Evolutionary conservation across 2,888 invertebrate species (phyloP), one percentile per base, ranked within the genome.

Genomic region (Galerucella pusilla): DNA sequence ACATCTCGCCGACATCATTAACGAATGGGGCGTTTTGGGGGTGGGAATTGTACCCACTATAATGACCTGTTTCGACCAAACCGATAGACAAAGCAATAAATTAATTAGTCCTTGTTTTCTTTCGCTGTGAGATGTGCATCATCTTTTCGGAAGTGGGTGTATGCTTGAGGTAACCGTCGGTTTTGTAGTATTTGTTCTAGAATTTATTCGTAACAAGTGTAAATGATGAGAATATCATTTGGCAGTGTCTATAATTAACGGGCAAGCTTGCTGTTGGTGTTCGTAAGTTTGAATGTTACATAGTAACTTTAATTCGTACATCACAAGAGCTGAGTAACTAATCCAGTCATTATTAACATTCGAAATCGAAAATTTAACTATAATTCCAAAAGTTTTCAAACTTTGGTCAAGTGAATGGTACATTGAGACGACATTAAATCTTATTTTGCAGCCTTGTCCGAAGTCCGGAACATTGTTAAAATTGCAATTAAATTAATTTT

Each of bases 31-130:
- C 77, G 76, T 75, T 78, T 71, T 42, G 75, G 79, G 79, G 79
- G 74, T 75, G 75, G 77, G 45, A 46, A 42, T 60, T n/a, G 9
- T 42, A 65, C 52, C 42, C 59, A 73, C 77, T 73, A 76, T 79
- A 80, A 80, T 81, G 78, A 80, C 79, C 68, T 67, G 71, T 76
- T 76, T 73, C 67, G 75, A 61, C 77, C 77, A 73, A 76, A 76
- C 78, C 81, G 80, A 75, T 80, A 79, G 80, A 79, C 79, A 77
- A 76, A 75, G 79, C 80, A 79, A 81, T 81, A 78, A 81, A 79
- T 77, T 80, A 81, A 81, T 81, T 81, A 81, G 80, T 76, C 68
- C 61, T 74, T 73, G 46, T 65, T 63, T 69, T 68, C 49, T 59
- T 64, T 71, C 61, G 61, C 64, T 71, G 64, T 64, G 64, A 35